Evolutionary conservation across 53 echinoderm and acorn worm genomes (phyloP), one percentile per base, ranked within the genome.

Genomic region (Temnopleurus reevesii): DNA sequence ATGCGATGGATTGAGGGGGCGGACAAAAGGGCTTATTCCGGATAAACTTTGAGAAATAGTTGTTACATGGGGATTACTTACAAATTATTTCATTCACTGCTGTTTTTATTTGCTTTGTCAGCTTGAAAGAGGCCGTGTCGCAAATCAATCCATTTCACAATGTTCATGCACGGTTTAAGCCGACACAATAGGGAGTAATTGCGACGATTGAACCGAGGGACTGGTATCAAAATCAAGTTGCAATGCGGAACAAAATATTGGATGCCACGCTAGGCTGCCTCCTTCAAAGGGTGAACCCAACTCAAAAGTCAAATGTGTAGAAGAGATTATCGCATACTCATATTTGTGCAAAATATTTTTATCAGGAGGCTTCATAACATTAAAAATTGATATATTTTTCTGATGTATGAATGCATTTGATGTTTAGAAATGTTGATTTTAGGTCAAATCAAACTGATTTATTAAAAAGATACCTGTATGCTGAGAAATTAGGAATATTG

Each of bases 1-100:
- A n/a, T n/a, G n/a, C n/a, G n/a, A n/a, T n/a, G n/a, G 36, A 10
- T 41, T 8, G 63, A 17, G 18, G 59, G 30, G 59, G 63, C 30
- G 63, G 71, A n/a, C n/a, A 71, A 38, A 4, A 6, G 21, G 10
- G 9, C 71, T 71, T 41, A 41, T 21, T 65, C 65, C 33, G 35
- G 33, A 6, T 17, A 18, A 12, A 71, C 21, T 71, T n/a, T 17
- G 41, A 71, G 71, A 71, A 71, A 41, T n/a, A 71, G 41, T 41
- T 41, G 71, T 71, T 71, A 71, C 71, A 71, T 71, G 71, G 34
- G 71, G 71, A 71, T 71, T 71, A 71, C 71, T 71, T 71, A 71
- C 71, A 71, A 71, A 71, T 71, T 71, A 71, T 71, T 71, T 41
- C 7, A 8, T 38, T 38, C 41, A 71, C 21, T 71, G 71, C 71